Evolutionary conservation across 2,797 vertebrate species (phyloP).

Genomic region (Morelia viridis): DNA sequence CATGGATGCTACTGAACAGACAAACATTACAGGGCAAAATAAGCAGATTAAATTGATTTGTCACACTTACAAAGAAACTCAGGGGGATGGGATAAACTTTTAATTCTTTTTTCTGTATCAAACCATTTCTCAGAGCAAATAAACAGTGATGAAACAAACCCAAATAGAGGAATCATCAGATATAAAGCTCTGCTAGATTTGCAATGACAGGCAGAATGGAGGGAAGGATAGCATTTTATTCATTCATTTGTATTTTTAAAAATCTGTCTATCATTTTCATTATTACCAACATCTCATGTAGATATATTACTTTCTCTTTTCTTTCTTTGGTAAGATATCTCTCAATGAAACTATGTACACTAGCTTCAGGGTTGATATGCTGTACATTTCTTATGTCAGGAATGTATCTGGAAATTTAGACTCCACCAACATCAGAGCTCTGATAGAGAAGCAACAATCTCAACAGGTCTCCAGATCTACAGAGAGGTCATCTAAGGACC

Average conservation of each 20-base stretch:
- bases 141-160: background rate
- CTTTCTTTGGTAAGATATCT: background rate
- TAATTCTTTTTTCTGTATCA: background rate
- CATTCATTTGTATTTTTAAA: background rate
- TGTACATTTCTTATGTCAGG: background rate
- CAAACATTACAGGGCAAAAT: background rate
- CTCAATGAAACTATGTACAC: background rate
- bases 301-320: background rate
- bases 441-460: background rate
- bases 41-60: background rate
- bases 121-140: background rate
- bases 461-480: background rate
- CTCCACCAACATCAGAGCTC: background rate
- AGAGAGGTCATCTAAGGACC: background rate
- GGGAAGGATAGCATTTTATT: background rate
- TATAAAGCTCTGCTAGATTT: background rate
- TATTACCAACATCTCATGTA: background rate
- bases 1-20: background rate
- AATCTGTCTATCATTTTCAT: background rate
- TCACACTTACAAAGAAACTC: background rate
- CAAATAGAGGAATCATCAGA: background rate
- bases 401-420: background rate
- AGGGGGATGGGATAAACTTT: background rate
- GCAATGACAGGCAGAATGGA: background rate
- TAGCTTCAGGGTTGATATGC: background rate